These are phyloP conservation scores for Tenebrio molitor DNA, from an alignment of 1,140 invertebrate genomes.

Conservation along the genomic window DNA sequence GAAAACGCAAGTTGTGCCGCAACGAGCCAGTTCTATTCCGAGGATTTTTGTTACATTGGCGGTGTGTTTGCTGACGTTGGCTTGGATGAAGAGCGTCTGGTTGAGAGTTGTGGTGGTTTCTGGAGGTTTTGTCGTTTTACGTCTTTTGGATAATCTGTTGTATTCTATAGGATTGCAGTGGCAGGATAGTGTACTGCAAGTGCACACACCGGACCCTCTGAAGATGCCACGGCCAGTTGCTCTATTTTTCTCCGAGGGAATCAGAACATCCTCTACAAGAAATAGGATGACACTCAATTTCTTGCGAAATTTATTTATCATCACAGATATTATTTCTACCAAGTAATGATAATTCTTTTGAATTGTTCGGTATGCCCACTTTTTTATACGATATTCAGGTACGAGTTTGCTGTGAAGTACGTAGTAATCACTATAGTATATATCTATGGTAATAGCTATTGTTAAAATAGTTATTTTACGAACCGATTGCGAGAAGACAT, in stretches of 20 bases:
- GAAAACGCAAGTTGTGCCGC: slow-evolving; percentile 62
- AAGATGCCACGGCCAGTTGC: slow-evolving; percentile 59
- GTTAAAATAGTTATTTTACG: too few relatives aligned
- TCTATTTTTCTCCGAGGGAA: slow-evolving; percentile 56
- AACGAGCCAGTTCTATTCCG: slow-evolving; percentile 53
- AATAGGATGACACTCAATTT: slow-evolving; percentile 28
- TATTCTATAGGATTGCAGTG: slow-evolving; percentile 46
- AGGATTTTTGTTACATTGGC: slow-evolving; percentile 46
- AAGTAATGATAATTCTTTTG: too few relatives aligned
- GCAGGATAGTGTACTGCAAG: slow-evolving; percentile 51
- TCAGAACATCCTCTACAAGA: slow-evolving; percentile 27
- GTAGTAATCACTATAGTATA: too few relatives aligned
- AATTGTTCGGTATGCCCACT: too few relatives aligned
- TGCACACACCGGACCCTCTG: slow-evolving; percentile 57
- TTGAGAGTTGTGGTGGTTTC: background rate
- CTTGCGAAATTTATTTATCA: too few relatives aligned
- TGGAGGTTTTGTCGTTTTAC: slow-evolving; percentile 6
- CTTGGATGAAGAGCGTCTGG: slow-evolving; percentile 2
- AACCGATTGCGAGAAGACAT: too few relatives aligned
- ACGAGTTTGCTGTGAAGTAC: too few relatives aligned
- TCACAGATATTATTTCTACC: too few relatives aligned
- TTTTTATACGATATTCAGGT: too few relatives aligned
- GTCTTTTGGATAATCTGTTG: background rate
- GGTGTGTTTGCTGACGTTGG: slow-evolving; percentile 27
- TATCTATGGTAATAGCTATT: too few relatives aligned